Evolutionary conservation across 2,113 vertebrate genomes (phyloP), one percentile per base, ranked within the genome.

Genomic region (Oryzias curvinotus): DNA sequence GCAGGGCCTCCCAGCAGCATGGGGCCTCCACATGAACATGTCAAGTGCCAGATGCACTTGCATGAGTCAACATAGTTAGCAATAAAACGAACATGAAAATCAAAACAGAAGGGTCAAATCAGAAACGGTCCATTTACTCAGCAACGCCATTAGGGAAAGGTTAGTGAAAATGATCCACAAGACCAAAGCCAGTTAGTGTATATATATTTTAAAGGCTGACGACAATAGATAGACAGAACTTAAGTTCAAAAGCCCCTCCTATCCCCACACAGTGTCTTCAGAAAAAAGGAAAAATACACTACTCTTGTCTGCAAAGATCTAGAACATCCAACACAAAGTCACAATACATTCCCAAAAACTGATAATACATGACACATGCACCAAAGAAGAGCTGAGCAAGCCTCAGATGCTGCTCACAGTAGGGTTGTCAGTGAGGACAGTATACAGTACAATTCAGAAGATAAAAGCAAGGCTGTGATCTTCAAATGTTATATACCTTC

Each of bases 1-100:
- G 67, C 43, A 14, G 71, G 60, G 78, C 69, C 81, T 79, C 73
- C 67, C 73, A 83, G 54, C 85, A 77, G 73, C 68, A 65, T 77
- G 78, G 72, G 83, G 80, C 83, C 85, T 81, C 77, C 71, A 75
- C 80, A 78, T 78, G 74, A 61, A 66, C 75, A 71, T 70, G 73
- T 84, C 74, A 85, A 85, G 73, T 71, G 75, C 68, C 81, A 70
- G 75, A 75, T 62, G 57, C 59, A 73, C 73, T 72, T 73, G 72
- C 68, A 80, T 62, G 79, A 82, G 81, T 84, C 77, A 85, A 85
- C 81, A 87, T 69, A 68, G 67, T 57, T 7, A 68, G 75, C 75
- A 83, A 60, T 58, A 76, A 84, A 80, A 76, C 60, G 25, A 75
- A 82, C 76, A 77, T 47, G 54, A 58, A 73, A 36, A 74, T 49